These are phyloP conservation scores for Holocentrus rufus DNA, from an alignment of 2,797 vertebrate species.

Conservation along the genomic window DNA sequence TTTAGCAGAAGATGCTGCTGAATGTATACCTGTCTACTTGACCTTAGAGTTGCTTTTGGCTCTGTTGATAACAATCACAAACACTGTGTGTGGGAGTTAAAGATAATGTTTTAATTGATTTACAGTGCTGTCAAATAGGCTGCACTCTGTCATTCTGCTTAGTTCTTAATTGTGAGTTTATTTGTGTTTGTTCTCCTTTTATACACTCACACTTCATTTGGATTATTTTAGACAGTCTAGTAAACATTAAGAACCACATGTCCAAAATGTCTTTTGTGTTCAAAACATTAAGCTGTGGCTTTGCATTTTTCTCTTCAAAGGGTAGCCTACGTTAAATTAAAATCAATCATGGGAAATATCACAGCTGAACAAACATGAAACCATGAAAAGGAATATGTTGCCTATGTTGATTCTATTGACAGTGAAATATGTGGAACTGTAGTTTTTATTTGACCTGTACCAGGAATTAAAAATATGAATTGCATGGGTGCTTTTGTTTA, in stretches of 20 bases:
- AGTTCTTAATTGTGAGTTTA: neutral
- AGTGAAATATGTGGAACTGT: too few species aligned
- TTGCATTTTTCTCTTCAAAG: too few species aligned
- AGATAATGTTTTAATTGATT: constrained; percentile 5
- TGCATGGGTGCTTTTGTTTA: neutral
- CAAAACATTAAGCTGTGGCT: too few species aligned
- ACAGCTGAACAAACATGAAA: too few species aligned
- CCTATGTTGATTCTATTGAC: too few species aligned
- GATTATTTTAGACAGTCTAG: constrained; percentile 1
- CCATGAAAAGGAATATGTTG: too few species aligned
- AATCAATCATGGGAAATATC: too few species aligned
- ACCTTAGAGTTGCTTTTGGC: constrained; percentile 61
- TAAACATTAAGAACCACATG: constrained; percentile 2
- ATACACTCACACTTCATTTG: neutral
- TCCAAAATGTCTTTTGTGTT: neutral
- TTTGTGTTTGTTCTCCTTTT: constrained; percentile 16
- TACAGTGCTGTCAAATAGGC: neutral
- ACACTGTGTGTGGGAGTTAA: constrained; percentile 6
- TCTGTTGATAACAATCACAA: constrained; percentile 58
- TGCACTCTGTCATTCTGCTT: too few species aligned
- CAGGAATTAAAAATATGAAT: too few species aligned
- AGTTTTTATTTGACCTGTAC: too few species aligned
- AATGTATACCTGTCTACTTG: constrained; percentile 52
- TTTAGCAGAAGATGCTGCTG: constrained; percentile 51
- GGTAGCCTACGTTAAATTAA: too few species aligned